phyloP scores from a whole-genome alignment of 2,888 invertebrate species.

The Callimorpha dominula region DNA sequence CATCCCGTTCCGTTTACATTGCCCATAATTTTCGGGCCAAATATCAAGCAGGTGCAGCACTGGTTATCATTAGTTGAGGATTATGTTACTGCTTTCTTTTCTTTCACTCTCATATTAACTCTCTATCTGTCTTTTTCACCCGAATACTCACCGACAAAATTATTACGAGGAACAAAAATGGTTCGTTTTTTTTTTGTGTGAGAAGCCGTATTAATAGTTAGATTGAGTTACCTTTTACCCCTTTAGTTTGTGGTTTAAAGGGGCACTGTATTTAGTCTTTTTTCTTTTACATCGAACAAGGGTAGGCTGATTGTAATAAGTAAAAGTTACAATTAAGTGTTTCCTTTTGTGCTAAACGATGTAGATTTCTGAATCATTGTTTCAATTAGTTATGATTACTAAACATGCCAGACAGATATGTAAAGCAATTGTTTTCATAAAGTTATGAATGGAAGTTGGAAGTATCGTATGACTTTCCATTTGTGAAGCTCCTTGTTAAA shows the following conservation, averaged over 20 bases:
- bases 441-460: not conserved
- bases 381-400: not conserved
- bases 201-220: slow-evolving; percentile 61
- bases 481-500: not conserved
- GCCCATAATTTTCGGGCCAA: slow-evolving; percentile 68
- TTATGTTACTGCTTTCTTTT: slow-evolving; percentile 66
- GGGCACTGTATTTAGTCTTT: slow-evolving; percentile 26
- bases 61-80: slow-evolving; percentile 77
- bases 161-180: slow-evolving; percentile 48
- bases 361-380: slow-evolving; percentile 11
- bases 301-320: not conserved
- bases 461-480: not conserved
- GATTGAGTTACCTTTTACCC: slow-evolving; percentile 58
- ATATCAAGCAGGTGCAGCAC: slow-evolving; percentile 78
- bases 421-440: slow-evolving; percentile 7
- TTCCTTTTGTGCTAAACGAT: slow-evolving; percentile 7
- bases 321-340: slow-evolving; percentile 11
- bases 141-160: slow-evolving; percentile 51
- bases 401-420: slow-evolving; percentile 10
- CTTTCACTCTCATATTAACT: slow-evolving; percentile 44
- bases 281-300: slow-evolving; percentile 17
- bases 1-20: slow-evolving; percentile 61
- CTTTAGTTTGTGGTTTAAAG: slow-evolving; percentile 53
- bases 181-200: slow-evolving; percentile 47
- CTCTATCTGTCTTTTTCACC: slow-evolving; percentile 45